Percentiles rank a stretch among this genome's conserved stretches.
Evolutionary conservation across 2,113 vertebrate genomes (phyloP).

Genomic region (Eclectus roratus): DNA sequence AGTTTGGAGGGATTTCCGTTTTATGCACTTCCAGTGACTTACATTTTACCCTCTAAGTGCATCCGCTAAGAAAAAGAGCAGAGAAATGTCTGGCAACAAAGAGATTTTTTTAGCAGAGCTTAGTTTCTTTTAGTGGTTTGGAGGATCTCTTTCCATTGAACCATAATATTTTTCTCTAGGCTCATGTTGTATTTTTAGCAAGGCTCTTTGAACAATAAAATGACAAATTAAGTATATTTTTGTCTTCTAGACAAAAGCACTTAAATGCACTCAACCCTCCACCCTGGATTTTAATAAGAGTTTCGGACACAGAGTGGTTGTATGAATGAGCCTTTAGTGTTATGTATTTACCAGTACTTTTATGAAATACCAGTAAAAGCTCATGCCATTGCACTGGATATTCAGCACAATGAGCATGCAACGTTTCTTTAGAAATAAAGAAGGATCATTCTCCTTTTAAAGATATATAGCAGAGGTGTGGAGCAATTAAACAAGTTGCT

Average conservation of each 20-base stretch:
- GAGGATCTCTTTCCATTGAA: conserved; percentile 12
- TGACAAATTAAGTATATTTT: background rate
- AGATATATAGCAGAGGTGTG: background rate
- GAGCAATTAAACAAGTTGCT: background rate
- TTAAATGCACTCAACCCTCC: background rate
- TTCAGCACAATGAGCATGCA: background rate
- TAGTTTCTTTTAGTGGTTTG: conserved; percentile 26
- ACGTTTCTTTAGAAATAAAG: background rate
- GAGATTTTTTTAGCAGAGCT: background rate
- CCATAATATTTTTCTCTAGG: conserved; percentile 43
- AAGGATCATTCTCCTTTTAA: background rate
- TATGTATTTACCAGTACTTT: background rate
- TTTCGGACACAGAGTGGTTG: background rate
- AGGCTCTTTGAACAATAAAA: conserved; percentile 7
- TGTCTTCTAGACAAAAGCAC: conserved; percentile 6
- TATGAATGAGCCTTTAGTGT: background rate
- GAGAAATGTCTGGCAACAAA: background rate
- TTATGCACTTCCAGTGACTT: conserved; percentile 28
- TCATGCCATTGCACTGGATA: background rate
- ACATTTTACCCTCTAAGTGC: conserved; percentile 1
- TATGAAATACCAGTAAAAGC: background rate
- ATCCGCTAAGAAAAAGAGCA: conserved; percentile 12
- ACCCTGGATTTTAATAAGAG: background rate
- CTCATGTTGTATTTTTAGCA: conserved; percentile 26
- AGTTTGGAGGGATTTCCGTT: conserved; percentile 35